phyloP scores from a whole-genome alignment of 1,140 invertebrate genomes.

The Centruroides sculpturatus region DNA sequence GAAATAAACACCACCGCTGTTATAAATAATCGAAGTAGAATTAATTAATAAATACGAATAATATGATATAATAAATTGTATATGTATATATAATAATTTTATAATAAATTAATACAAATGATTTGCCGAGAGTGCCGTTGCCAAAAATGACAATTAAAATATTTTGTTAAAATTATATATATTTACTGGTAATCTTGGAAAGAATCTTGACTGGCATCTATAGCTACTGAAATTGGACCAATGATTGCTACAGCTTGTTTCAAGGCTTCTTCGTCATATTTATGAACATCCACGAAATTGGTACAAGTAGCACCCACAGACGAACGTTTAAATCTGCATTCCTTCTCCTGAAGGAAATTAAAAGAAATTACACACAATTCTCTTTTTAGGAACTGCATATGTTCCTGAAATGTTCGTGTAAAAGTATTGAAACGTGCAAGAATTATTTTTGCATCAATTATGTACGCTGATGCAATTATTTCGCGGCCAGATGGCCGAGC shows the following conservation, averaged over 20 bases:
- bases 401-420: background rate
- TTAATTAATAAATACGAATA: background rate
- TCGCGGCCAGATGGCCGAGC: too few species aligned
- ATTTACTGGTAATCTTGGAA: constrained; percentile 56
- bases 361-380: background rate
- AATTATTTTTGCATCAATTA: too few species aligned
- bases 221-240: constrained; percentile 70
- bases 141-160: too few species aligned
- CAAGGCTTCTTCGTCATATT: constrained; percentile 51
- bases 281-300: constrained; percentile 61
- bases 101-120: too few species aligned
- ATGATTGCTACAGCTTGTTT: constrained; percentile 66
- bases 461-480: too few species aligned
- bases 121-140: too few species aligned
- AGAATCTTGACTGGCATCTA: constrained; percentile 66
- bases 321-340: constrained; percentile 50
- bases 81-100: too few species aligned
- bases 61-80: background rate
- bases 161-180: too few species aligned
- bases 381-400: too few species aligned
- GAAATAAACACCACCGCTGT: constrained; percentile 43
- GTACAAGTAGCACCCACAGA: constrained; percentile 63
- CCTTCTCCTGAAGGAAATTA: constrained; percentile 27
- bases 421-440: background rate
- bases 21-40: background rate